Evolutionary conservation across 2,797 vertebrate genomes (phyloP).

Genomic region (Chanos chanos): DNA sequence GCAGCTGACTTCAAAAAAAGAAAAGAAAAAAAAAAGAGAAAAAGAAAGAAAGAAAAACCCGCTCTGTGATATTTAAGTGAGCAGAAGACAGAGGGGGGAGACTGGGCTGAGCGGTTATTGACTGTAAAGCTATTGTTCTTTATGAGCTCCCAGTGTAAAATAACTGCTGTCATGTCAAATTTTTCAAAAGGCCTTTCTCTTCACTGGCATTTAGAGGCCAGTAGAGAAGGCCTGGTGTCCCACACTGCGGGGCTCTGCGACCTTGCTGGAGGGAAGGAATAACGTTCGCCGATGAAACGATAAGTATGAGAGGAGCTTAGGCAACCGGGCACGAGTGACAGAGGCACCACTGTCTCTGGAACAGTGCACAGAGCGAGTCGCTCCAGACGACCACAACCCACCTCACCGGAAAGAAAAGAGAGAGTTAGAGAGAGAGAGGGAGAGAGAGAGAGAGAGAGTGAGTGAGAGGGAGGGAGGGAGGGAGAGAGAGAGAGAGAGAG

Average conservation of each 20-base stretch:
- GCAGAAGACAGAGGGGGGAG: neutral
- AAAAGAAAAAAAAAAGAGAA: conserved; percentile 33
- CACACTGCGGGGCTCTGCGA: conserved; percentile 52
- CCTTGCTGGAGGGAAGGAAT: conserved; percentile 60
- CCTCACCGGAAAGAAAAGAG: no score
- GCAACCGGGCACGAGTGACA: conserved; percentile 45
- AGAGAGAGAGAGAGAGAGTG: no score
- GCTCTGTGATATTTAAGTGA: no score
- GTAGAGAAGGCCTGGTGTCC: conserved; percentile 55
- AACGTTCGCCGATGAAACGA: conserved; percentile 67
- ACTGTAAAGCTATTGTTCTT: conserved; percentile 37
- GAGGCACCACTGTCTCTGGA: conserved; percentile 48
- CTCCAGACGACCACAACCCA: conserved; percentile 67
- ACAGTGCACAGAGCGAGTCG: conserved; percentile 64
- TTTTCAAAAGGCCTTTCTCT: conserved; percentile 43
- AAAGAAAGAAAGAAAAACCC: no score
- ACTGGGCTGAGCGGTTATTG: conserved; percentile 32
- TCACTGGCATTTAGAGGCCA: conserved; percentile 41
- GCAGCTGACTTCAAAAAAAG: conserved; percentile 34
- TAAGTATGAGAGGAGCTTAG: conserved; percentile 58
- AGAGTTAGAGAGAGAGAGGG: no score
- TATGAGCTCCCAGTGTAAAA: conserved; percentile 44
- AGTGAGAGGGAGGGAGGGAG: no score
- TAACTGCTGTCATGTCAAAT: conserved; percentile 48
- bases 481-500: no score